Base-by-base conservation (phyloP, 2,113 vertebrate species). In the Gulo gulo region DNA sequence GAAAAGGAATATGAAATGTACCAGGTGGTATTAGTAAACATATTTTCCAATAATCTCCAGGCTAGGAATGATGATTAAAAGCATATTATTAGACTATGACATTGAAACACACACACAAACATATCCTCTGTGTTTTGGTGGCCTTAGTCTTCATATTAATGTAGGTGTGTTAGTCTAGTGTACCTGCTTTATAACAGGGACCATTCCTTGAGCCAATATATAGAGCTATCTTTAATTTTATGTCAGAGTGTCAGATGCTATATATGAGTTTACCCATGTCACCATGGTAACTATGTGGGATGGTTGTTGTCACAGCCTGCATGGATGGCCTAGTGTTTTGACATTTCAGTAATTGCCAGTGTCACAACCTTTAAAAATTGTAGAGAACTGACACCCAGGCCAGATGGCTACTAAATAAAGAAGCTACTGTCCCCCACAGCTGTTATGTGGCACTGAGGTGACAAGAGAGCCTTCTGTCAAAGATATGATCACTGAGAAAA, bases 391-490 rank as follows among this genome's bases (percentile, higher is more conserved):
- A 55, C 47, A 88, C 61, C 7, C 67, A 92, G 87, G 23, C 80
- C 79, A 92, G 55, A 90, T 84, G 78, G 21, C 63, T 97, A 52
- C 92, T 93, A 97, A 94, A 95, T 97, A 97, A 96, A 97, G 74
- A 83, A 36, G n/a, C 6, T 82, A 16, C 14, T 80, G 36, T 88
- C 12, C 59, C 24, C n/a, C 76, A 74, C 7, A 92, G 45, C 63
- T 88, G 45, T 83, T 67, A 79, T 67, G 42, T 73, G n/a, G 9
- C 45, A 29, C 26, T 69, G 20, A 88, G 89, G 65, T 73, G 59
- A 79, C 52, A 94, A 83, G 57, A 83, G 8, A 65, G 18, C 15
- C 39, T 63, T 83, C 61, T 84, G 42, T 94, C 45, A 87, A 86
- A 96, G 39, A 59, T 45, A 65, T 2, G 13, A 34, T 87, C 61